Percentiles rank a stretch among this genome's conserved stretches.
phyloP scores from a whole-genome alignment of 2,797 vertebrate species.

The Lacerta agilis region DNA sequence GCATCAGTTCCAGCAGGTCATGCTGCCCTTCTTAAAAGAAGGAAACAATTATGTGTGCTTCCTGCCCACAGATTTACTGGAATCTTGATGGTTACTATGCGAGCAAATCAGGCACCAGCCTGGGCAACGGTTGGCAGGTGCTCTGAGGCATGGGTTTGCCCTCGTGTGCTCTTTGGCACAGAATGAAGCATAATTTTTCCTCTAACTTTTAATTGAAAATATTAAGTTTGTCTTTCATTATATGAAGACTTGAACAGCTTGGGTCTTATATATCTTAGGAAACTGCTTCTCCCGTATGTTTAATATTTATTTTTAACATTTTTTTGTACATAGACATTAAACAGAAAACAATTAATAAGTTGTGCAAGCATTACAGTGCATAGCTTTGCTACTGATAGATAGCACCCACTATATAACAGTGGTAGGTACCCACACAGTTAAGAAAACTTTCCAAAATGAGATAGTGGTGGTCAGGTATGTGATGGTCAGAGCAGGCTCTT shows the following conservation, averaged over 20 bases:
- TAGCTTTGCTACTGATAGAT: background rate
- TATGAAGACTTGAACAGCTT: background rate
- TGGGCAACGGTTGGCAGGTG: slow-evolving; percentile 35
- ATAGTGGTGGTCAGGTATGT: background rate
- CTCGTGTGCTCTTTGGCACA: slow-evolving; percentile 28
- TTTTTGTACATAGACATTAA: background rate
- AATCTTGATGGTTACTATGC: slow-evolving; percentile 31
- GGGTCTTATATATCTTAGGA: background rate
- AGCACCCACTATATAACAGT: no score
- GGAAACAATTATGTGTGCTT: slow-evolving; percentile 32
- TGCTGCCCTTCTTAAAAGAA: slow-evolving; percentile 36
- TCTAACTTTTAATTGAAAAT: slow-evolving; percentile 19
- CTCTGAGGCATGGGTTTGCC: slow-evolving; percentile 3
- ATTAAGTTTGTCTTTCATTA: background rate
- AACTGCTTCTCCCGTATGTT: background rate
- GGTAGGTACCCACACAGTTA: no score
- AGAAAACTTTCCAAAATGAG: no score
- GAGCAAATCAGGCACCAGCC: slow-evolving; percentile 16
- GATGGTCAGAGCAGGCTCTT: background rate
- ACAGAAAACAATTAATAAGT: background rate
- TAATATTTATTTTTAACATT: background rate
- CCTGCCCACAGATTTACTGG: slow-evolving; percentile 43
- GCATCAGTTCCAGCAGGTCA: slow-evolving; percentile 1
- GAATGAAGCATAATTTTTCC: slow-evolving; percentile 2
- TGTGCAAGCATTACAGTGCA: background rate